Percentiles rank a stretch among this genome's conserved stretches.
Evolutionary conservation across 1,140 invertebrate species (phyloP).

Genomic region (Mya arenaria): DNA sequence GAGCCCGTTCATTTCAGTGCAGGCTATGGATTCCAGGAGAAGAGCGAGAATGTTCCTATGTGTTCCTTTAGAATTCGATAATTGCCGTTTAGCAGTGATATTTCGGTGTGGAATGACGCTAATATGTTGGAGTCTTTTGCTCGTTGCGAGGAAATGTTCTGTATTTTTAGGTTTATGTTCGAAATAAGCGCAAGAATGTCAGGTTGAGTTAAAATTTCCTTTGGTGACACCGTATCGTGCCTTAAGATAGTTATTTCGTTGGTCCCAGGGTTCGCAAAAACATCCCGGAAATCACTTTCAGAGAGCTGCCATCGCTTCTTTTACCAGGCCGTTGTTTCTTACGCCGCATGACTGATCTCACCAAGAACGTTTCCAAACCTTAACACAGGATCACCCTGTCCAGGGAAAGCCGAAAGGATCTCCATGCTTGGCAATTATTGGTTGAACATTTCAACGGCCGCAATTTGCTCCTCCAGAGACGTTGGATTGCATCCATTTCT

Average conservation of each 20-base stretch:
- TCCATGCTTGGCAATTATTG: conserved; percentile 29
- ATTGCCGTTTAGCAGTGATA: no score
- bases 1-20: no score
- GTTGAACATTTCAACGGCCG: conserved; percentile 49
- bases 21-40: no score
- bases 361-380: conserved; percentile 38
- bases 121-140: no score
- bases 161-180: no score
- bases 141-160: no score
- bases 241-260: neutral
- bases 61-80: no score
- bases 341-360: conserved; percentile 47
- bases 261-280: neutral
- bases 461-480: conserved; percentile 12
- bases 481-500: conserved; percentile 1
- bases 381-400: conserved; percentile 29
- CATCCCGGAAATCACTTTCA: conserved; percentile 25
- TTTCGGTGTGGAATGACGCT: no score
- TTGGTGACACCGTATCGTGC: conserved; percentile 23
- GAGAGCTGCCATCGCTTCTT: conserved; percentile 43
- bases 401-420: conserved; percentile 13
- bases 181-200: no score
- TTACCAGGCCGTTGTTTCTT: conserved; percentile 50
- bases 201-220: no score
- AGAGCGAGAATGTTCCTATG: no score